Base-by-base conservation (phyloP, 1,140 invertebrate genomes). In the Sitophilus oryzae region DNA sequence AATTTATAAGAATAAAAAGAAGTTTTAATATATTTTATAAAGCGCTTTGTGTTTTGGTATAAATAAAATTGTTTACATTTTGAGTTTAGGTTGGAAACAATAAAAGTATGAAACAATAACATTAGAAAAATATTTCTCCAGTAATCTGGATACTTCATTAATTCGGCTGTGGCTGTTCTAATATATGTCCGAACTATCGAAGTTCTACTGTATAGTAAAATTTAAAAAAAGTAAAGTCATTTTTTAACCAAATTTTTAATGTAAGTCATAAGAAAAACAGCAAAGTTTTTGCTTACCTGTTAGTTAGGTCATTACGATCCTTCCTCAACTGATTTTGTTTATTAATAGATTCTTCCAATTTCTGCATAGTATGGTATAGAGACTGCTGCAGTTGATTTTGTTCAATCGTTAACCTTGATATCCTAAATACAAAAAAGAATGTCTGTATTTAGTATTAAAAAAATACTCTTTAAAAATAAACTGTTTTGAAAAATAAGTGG, bases 361-460 rank as follows among this genome's bases (percentile, higher is more conserved):
- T 72, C 52, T 79, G 77, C 48, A 79, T 75, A 1, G 70, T 74
- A 30, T 74, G 67, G 49, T 76, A 75, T 11, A 79, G 62, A 54
- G 79, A 59, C 55, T 79, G 74, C 56, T 76, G 75, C 14, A 78
- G 65, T 58, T 73, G 67, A 49, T 68, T 73, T 2, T 74, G 69
- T 49, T 80, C 75, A 5, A 71, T 70, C 14, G 67, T 67, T 2
- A 78, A 58, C 61, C 77, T 75, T 0, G 74, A 71, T 11, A 78
- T 56, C 35, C 55, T 54, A 30, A 11, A 54, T 30, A 11, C 5
- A 6, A 42, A 16, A 34, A 11, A 44, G 11, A 44, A 41, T 38
- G 16, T 4, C 70, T 3, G 36, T 38, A 38, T n/a, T 38, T 38
- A 8, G 4, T 38, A 5, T 4, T 30, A 30, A 30, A 30, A 30